Evolutionary conservation across 2,797 vertebrate species (phyloP).

Genomic region (Carcharodon carcharias): DNA sequence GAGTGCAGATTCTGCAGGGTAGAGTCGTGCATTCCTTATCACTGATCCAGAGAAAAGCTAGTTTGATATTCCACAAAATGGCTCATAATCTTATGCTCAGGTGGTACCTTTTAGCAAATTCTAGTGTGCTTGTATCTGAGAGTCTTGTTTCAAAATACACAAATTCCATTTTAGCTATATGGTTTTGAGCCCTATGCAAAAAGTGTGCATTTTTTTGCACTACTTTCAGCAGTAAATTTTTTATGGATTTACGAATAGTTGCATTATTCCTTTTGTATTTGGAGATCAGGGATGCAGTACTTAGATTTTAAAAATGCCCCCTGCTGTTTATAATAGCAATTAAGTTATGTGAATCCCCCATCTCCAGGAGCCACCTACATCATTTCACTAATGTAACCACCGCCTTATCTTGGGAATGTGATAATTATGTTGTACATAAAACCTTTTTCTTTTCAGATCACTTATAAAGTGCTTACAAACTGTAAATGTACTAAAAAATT

Average conservation of each 20-base stretch:
- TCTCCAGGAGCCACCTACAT: conserved; percentile 10
- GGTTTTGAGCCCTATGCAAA: conserved; percentile 41
- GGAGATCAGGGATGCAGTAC: conserved; percentile 38
- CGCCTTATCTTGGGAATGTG: conserved; percentile 48
- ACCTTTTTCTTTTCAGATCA: conserved; percentile 46
- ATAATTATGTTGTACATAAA: conserved; percentile 44
- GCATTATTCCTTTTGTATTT: neutral
- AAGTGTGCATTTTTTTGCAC: neutral
- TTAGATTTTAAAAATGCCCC: conserved; percentile 37
- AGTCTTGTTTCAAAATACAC: conserved; percentile 46
- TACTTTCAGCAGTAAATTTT: conserved; percentile 11
- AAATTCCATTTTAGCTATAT: conserved; percentile 50
- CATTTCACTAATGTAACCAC: conserved; percentile 41
- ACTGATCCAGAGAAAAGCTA: conserved; percentile 44
- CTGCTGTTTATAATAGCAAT: conserved; percentile 27
- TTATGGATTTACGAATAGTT: neutral
- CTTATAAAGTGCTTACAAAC: conserved; percentile 42
- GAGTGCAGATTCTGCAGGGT: conserved; percentile 62
- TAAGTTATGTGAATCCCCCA: conserved; percentile 15
- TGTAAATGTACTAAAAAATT: conserved; percentile 51
- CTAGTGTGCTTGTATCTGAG: neutral
- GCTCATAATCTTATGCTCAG: neutral
- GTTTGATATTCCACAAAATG: conserved; percentile 47
- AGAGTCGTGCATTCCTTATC: conserved; percentile 54
- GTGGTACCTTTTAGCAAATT: conserved; percentile 13